Conservation (phyloP, 1,140 invertebrate genomes). For the Meloidogyne floridensis region DNA sequence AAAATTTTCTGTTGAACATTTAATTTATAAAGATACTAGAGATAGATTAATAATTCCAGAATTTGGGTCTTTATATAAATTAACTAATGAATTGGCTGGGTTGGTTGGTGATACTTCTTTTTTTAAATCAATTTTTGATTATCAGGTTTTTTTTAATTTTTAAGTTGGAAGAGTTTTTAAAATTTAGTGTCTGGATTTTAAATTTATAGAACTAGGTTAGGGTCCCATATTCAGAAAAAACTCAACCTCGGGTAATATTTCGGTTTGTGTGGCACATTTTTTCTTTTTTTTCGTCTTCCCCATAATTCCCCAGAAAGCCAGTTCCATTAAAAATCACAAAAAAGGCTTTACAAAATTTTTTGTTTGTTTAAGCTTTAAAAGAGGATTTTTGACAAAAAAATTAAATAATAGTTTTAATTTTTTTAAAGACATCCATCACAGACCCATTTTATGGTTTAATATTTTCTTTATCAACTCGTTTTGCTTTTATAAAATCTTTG, state of each 20-base stretch:
- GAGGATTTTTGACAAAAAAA: no score
- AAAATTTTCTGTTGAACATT: conserved; percentile 62
- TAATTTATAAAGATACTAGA: conserved; percentile 45
- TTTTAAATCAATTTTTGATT: conserved; percentile 54
- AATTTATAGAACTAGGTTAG: no score
- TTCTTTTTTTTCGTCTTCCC: no score
- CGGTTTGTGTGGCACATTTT: no score
- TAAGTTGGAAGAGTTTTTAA: no score
- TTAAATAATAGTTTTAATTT: not conserved
- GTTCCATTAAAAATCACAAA: no score
- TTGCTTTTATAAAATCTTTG: conserved; percentile 40
- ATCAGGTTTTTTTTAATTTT: conserved; percentile 44
- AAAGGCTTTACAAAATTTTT: no score
- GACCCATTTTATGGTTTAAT: conserved; percentile 48
- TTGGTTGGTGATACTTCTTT: conserved; percentile 60
- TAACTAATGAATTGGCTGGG: conserved; percentile 52
- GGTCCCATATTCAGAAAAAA: not conserved
- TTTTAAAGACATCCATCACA: conserved; percentile 51
- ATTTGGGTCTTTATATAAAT: conserved; percentile 27
- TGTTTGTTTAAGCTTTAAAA: no score
- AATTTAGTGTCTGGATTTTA: no score
- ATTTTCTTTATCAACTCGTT: conserved; percentile 49
- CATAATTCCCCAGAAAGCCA: no score
- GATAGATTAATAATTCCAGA: conserved; percentile 56
- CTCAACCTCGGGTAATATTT: no score